A percentile compares a stretch with the other conserved stretches of the same genome.
phyloP scores from a whole-genome alignment of 2,797 vertebrate species.

The Oryzias sinensis region DNA sequence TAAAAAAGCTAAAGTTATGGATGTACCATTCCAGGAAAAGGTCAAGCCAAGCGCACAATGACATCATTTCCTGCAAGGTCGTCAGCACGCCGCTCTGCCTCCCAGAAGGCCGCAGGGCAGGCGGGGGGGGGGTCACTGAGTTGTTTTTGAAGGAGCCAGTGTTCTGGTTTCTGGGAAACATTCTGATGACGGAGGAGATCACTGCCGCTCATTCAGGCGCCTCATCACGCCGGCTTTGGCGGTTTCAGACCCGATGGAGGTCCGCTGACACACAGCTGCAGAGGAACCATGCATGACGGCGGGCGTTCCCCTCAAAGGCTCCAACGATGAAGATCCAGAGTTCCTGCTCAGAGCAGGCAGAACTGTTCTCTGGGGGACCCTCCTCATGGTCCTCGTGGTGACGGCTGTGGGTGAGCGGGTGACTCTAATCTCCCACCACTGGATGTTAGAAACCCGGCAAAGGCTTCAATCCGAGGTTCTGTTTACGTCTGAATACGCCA shows the following conservation, averaged over 20 bases:
- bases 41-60: not conserved
- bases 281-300: not conserved
- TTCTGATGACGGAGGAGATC: conserved; percentile 17
- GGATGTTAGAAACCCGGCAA: too few relatives aligned
- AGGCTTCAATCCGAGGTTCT: too few relatives aligned
- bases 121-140: not conserved
- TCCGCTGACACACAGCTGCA: not conserved
- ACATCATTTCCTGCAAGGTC: conserved; percentile 1
- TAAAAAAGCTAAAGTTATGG: too few relatives aligned
- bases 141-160: conserved; percentile 13
- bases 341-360: too few relatives aligned
- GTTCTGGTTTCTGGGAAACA: conserved; percentile 10
- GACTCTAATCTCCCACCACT: too few relatives aligned
- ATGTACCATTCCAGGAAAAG: not conserved
- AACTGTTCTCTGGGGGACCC: too few relatives aligned
- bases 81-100: not conserved
- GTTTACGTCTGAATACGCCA: too few relatives aligned
- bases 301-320: not conserved
- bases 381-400: too few relatives aligned
- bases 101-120: not conserved
- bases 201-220: not conserved
- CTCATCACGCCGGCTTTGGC: conserved; percentile 3
- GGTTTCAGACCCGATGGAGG: not conserved
- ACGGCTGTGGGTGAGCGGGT: too few relatives aligned
- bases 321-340: not conserved